phyloP scores from a whole-genome alignment of 35 echinoderm and acorn worm genomes.

The Holothuria glaberrima region DNA sequence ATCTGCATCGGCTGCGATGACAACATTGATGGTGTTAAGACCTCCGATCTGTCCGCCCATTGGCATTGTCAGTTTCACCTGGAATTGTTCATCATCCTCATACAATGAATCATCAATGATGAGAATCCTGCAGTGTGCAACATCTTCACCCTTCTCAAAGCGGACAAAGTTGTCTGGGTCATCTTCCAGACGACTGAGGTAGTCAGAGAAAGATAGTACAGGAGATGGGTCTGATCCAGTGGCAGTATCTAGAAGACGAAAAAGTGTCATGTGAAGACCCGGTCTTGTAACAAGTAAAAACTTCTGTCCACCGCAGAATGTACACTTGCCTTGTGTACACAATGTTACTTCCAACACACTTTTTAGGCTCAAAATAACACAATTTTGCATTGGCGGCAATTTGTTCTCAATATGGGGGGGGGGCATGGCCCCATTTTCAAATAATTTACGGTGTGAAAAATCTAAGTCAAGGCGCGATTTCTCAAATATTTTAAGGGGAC shows the following conservation, averaged over 20 bases:
- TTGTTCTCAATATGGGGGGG: no score
- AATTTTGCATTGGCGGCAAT: no score
- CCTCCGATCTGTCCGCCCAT: conserved; percentile 91
- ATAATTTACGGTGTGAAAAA: no score
- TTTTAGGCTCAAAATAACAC: no score
- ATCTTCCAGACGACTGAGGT: conserved; percentile 93
- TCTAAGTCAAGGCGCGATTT: no score
- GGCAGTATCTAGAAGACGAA: conserved; percentile 71
- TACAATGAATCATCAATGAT: conserved; percentile 99
- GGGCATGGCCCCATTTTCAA: no score
- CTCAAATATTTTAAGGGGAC: no score
- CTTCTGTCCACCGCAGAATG: no score
- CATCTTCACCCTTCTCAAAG: conserved; percentile 94
- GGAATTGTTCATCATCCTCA: conserved; percentile 91
- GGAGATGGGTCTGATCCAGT: conserved; percentile 97
- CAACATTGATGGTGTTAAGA: conserved; percentile 65
- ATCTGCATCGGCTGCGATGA: conserved; percentile 79
- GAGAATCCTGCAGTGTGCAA: conserved; percentile 85
- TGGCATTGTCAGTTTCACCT: conserved; percentile 94
- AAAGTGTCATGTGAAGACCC: background rate
- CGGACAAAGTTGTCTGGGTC: conserved; percentile 92
- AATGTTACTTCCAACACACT: no score
- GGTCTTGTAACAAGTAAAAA: no score
- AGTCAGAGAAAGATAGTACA: conserved; percentile 92
- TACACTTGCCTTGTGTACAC: no score